Evolutionary conservation across 92 coral and sea anemone genomes (phyloP).

Genomic region (Actinernus sp.): DNA sequence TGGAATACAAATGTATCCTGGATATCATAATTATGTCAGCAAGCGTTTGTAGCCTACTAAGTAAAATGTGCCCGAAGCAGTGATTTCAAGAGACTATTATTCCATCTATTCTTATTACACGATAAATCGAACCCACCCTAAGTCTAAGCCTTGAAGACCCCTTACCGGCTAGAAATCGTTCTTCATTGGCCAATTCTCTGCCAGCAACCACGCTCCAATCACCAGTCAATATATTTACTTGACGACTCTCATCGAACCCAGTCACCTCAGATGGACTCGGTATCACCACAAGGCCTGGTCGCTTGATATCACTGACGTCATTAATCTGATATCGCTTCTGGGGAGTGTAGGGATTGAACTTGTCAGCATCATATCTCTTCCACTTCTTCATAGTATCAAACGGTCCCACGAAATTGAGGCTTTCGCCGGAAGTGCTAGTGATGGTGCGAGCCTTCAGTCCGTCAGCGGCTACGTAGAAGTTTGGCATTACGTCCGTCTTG

Average conservation of each 20-base stretch:
- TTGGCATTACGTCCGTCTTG: slow-evolving; percentile 95
- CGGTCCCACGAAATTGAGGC: slow-evolving; percentile 77
- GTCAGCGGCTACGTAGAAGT: slow-evolving; percentile 91
- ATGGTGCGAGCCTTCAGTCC: slow-evolving; percentile 91
- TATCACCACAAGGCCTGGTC: slow-evolving; percentile 71
- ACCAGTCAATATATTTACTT: slow-evolving; percentile 74
- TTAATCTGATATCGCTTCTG: slow-evolving; percentile 61
- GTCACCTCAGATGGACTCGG: slow-evolving; percentile 83
- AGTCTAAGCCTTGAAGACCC: background rate
- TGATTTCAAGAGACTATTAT: no score
- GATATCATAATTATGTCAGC: no score
- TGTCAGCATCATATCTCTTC: slow-evolving; percentile 80
- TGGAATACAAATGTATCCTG: no score
- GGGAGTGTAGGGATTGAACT: slow-evolving; percentile 84
- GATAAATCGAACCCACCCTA: no score
- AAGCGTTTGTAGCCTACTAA: no score
- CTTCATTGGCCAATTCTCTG: slow-evolving; percentile 40
- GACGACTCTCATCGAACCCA: slow-evolving; percentile 63
- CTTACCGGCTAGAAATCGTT: slow-evolving; percentile 76
- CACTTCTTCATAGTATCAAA: slow-evolving; percentile 77
- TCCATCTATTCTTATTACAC: no score
- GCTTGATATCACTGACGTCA: slow-evolving; percentile 54
- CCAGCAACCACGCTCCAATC: slow-evolving; percentile 75
- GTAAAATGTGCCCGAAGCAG: no score
- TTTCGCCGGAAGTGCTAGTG: slow-evolving; percentile 89